Conservation (phyloP, 2,113 vertebrate species). For the Channa argus region DNA sequence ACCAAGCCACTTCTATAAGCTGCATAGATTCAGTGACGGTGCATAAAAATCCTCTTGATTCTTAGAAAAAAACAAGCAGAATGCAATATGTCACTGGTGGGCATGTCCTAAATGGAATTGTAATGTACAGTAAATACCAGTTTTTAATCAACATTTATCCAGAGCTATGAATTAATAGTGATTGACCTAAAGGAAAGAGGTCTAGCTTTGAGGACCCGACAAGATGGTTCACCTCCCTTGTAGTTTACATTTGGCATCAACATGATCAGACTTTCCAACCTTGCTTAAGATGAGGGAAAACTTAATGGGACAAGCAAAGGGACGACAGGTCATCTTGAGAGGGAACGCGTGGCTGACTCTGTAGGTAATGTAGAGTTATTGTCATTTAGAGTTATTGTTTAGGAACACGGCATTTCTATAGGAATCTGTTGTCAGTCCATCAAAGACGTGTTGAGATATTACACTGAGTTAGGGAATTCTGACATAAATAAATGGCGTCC, state of each 20-base stretch:
- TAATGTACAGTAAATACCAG: background rate
- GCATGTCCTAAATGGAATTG: conserved; percentile 10
- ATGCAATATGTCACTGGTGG: background rate
- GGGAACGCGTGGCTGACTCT: too few relatives aligned
- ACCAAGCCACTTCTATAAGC: conserved; percentile 50
- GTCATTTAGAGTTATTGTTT: too few relatives aligned
- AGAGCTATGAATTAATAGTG: background rate
- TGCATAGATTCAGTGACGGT: conserved; percentile 21
- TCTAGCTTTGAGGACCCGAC: conserved; percentile 1
- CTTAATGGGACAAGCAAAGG: too few relatives aligned
- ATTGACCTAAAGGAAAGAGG: background rate
- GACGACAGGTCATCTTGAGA: too few relatives aligned
- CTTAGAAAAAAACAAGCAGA: background rate
- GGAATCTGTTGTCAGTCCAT: background rate
- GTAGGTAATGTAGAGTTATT: too few relatives aligned
- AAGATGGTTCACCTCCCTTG: background rate
- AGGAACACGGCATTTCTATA: too few relatives aligned
- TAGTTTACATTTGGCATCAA: background rate
- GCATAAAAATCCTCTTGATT: conserved; percentile 10
- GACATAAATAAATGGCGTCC: too few relatives aligned
- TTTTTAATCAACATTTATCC: conserved; percentile 7
- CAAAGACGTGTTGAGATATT: background rate
- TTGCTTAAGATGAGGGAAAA: too few relatives aligned
- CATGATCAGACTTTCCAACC: too few relatives aligned
- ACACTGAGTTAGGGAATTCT: too few relatives aligned